Conservation (phyloP, 2,888 invertebrate genomes). For the Drosophila mulleri region DNA sequence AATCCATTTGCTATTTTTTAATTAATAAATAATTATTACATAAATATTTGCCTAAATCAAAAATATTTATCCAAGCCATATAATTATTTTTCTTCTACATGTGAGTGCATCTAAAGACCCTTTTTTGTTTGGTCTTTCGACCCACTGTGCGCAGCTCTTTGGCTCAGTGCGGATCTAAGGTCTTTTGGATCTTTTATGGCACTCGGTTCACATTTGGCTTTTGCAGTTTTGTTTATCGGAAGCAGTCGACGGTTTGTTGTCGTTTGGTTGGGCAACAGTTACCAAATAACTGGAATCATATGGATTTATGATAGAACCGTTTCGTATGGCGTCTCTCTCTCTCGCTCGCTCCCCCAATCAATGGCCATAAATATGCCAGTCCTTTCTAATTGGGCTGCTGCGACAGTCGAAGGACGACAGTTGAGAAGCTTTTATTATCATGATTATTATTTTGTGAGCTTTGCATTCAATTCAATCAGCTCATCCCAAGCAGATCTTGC, state of each 20-base stretch:
- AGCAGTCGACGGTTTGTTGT: conserved; percentile 38
- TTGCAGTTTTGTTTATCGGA: conserved; percentile 50
- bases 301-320: conserved; percentile 60
- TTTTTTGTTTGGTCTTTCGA: background rate
- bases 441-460: conserved; percentile 12
- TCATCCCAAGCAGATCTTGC: conserved; percentile 10
- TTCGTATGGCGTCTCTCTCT: conserved; percentile 1
- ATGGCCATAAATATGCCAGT: conserved; percentile 40
- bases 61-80: background rate
- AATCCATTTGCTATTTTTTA: no score
- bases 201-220: conserved; percentile 32
- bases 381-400: conserved; percentile 53
- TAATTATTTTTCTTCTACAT: background rate
- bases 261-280: conserved; percentile 61
- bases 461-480: conserved; percentile 29
- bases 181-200: conserved; percentile 27
- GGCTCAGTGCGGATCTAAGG: conserved; percentile 11
- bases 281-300: conserved; percentile 60
- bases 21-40: no score
- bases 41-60: background rate
- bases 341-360: background rate
- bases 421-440: conserved; percentile 24
- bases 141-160: conserved; percentile 1
- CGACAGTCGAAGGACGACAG: conserved; percentile 51
- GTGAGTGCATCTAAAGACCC: background rate